Base-by-base conservation (phyloP, 2,113 vertebrate genomes). In the Poecile atricapillus region DNA sequence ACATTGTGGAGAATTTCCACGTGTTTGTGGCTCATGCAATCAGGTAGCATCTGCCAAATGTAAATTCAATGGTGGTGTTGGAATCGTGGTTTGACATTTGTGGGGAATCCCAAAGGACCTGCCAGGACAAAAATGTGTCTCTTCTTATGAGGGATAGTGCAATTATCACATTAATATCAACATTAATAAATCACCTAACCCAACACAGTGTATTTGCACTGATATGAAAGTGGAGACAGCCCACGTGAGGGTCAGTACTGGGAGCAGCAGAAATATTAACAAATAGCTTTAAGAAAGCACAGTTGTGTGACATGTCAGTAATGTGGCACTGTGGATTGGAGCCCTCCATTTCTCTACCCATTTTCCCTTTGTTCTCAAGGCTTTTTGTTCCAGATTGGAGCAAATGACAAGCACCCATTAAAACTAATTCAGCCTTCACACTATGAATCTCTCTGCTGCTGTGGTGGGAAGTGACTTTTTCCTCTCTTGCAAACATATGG, bases 341-440 rank as follows among this genome's bases (percentile, higher is more conserved):
- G 49, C 60, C 39, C 25, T 53, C 9, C 3, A 0, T 63, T 86
- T 71, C 44, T 60, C 43, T 43, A 18, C 63, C 23, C 37, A 27
- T 60, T 93, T 78, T 52, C 44, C 2, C 58, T 71, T 87, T 92
- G 31, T 83, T 91, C 92, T 83, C 35, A 44, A 27, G 52, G 46
- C 28, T 33, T 89, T 90, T 90, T 89, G 27, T 75, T 88, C 87
- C 60, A 49, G 33, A 56, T 43, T 78, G 75, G 58, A 78, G 85
- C 44, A 83, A 88, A 63, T 70, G 63, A 83, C 95, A 95, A 74
- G 49, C 88, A 49, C 64, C 49, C 76, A 96, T 96, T 94, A 92
- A 87, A 86, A 88, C 31, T 81, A 58, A 81, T 86, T 95, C 88
- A 89, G 23, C n/a, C 31, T 81, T 87, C 71, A 71, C 79, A 22